Conservation (phyloP, 2,888 invertebrate species). For the Drosophila bunnanda region DNA sequence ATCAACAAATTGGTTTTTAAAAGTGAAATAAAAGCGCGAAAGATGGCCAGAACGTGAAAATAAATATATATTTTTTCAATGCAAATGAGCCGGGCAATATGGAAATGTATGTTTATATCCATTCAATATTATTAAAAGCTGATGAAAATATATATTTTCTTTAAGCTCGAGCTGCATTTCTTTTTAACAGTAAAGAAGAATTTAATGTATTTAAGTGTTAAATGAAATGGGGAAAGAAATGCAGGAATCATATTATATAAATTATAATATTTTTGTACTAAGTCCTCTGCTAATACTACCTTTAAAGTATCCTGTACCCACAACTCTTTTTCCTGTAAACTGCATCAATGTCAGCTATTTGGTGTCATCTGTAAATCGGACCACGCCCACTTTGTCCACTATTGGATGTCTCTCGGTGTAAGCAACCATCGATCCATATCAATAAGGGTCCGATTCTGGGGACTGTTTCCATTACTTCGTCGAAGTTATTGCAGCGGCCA, state of each 20-base stretch:
- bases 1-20: constrained; percentile 46
- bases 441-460: constrained; percentile 51
- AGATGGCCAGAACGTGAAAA: constrained; percentile 5
- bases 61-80: constrained; percentile 17
- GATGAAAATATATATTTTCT: neutral
- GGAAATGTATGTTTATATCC: neutral
- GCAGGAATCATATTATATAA: too few relatives aligned
- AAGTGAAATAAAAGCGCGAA: constrained; percentile 29
- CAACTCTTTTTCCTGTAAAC: constrained; percentile 10
- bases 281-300: neutral
- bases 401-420: constrained; percentile 11
- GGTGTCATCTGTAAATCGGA: constrained; percentile 47
- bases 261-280: too few relatives aligned
- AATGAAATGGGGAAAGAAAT: neutral
- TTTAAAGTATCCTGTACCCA: neutral
- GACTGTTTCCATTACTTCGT: constrained; percentile 46
- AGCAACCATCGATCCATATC: constrained; percentile 56
- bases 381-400: constrained; percentile 14
- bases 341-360: constrained; percentile 14
- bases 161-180: neutral
- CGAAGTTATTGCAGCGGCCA: constrained; percentile 64
- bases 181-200: neutral
- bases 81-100: neutral
- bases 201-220: neutral
- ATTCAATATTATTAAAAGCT: neutral